Evolutionary conservation across 1,140 invertebrate genomes (phyloP), one percentile per base, ranked within the genome.

Genomic region (Vanessa tameamea): DNA sequence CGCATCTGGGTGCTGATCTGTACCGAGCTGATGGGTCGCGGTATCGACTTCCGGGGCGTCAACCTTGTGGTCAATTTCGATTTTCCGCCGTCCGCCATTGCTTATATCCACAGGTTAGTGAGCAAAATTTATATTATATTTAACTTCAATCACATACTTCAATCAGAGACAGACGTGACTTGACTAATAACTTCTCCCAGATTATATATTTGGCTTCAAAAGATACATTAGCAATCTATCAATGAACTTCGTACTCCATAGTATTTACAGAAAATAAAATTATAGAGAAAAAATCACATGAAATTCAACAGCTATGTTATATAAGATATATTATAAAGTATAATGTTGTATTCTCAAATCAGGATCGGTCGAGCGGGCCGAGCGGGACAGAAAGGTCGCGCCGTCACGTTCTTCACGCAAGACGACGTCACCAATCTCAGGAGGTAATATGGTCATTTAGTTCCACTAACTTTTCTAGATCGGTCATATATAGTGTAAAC

Each of bases 41-140:
- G 99, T 81, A 98, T 99, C 78, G 99, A 99, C 93, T 99, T 99
- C 85, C 98, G 98, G 88, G 98, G 97, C 13, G 97, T 99, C 26
- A 99, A 98, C 94, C 93, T 99, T 6, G 98, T 99, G 31, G 95
- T 99, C 71, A 99, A 99, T 93, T 99, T 99, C 89, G 99, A 99
- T 93, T 98, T 99, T 86, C 99, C 99, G 43, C 95, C 96, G 14
- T 97, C 96, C 50, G 96, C 96, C 55, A 97, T 99, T 72, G 97
- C 97, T 16, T 99, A 99, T 84, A 97, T 99, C 80, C 99, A 99
- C 93, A 95, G 97, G 91, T 92, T 65, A 13, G 3, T 55, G 3
- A 47, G 6, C 13, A 37, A 20, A 31, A 31, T 31, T 31, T 4
- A 31, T 31, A 20, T 1, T 20, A 20, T 20, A 0, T 1, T 0